Evolutionary conservation across 1,140 invertebrate species (phyloP).

Genomic region (Portunus trituberculatus): DNA sequence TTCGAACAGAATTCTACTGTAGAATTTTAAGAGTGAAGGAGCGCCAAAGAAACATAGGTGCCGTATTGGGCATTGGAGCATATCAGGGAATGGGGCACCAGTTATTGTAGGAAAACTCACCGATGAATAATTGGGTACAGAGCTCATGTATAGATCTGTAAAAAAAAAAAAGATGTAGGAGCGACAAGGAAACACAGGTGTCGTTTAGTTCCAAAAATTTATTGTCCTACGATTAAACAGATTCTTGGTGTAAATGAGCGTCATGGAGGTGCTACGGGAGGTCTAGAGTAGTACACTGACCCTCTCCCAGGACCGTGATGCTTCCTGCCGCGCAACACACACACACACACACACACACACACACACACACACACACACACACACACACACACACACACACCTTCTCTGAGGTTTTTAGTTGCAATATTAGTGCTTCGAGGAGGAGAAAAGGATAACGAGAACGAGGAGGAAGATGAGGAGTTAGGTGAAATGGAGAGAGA

Average conservation of each 20-base stretch:
- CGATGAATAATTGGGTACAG: too few species aligned
- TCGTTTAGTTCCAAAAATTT: background rate
- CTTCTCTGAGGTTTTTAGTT: background rate
- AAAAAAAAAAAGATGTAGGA: background rate
- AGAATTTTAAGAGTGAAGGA: too few species aligned
- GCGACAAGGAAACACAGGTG: background rate
- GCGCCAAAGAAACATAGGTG: too few species aligned
- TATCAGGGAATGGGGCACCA: too few species aligned
- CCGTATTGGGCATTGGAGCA: too few species aligned
- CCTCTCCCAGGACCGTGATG: background rate
- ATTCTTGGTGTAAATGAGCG: background rate
- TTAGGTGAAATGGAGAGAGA: background rate
- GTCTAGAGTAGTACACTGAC: background rate
- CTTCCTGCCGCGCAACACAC: background rate
- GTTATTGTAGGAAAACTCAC: too few species aligned
- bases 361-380: background rate
- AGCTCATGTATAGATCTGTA: background rate
- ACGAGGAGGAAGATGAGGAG: background rate
- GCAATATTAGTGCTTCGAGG: background rate
- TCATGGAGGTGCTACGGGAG: background rate
- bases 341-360: slow-evolving; percentile 5
- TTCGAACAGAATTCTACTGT: too few species aligned
- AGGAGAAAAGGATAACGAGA: background rate
- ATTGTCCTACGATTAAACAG: background rate
- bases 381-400: slow-evolving; percentile 8